These are phyloP conservation scores for Drosophila fungiperda DNA, from an alignment of 2,888 invertebrate genomes.

Conservation along the genomic window DNA sequence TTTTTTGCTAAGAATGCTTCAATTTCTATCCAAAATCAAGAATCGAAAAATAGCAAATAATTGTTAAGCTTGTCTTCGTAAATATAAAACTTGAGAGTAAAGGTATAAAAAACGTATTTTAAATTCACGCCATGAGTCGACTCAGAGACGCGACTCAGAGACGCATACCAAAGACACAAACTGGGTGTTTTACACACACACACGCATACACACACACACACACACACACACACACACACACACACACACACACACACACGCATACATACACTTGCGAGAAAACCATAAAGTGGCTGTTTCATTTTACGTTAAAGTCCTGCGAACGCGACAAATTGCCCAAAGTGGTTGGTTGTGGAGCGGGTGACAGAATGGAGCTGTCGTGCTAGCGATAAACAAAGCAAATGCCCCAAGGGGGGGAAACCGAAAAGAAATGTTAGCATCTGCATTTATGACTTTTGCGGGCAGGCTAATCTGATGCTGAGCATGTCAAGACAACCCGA, in stretches of 20 bases:
- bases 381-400: slow-evolving; percentile 63
- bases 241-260: neutral
- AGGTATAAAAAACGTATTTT: slow-evolving; percentile 61
- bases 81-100: neutral
- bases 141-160: slow-evolving; percentile 23
- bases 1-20: neutral
- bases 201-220: neutral
- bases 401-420: slow-evolving; percentile 58
- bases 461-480: slow-evolving; percentile 78
- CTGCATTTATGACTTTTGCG: slow-evolving; percentile 80
- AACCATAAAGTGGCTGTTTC: slow-evolving; percentile 73
- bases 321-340: slow-evolving; percentile 77
- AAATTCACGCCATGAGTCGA: slow-evolving; percentile 60
- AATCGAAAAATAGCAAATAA: neutral
- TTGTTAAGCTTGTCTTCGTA: neutral
- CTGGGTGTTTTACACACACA: neutral
- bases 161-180: slow-evolving; percentile 32
- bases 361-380: slow-evolving; percentile 19
- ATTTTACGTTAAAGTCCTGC: slow-evolving; percentile 75
- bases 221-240: slow-evolving; percentile 1
- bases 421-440: slow-evolving; percentile 72
- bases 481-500: slow-evolving; percentile 59
- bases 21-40: neutral
- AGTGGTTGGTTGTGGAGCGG: slow-evolving; percentile 18
- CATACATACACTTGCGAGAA: slow-evolving; percentile 9